phyloP scores from a whole-genome alignment of 2,113 vertebrate genomes.

The Lagenorhynchus albirostris region DNA sequence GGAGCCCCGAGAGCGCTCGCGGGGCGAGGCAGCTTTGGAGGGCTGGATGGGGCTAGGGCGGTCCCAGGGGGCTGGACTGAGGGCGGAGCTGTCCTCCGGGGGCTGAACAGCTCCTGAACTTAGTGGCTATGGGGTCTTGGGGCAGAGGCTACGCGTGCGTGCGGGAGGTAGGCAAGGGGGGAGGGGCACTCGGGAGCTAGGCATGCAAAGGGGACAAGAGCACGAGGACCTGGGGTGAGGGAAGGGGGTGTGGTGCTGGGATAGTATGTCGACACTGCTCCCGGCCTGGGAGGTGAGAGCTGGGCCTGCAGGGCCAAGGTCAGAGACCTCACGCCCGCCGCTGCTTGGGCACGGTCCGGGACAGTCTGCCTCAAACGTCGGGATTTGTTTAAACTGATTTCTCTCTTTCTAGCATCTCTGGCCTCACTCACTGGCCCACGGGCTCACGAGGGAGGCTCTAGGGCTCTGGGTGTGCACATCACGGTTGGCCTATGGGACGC shows the following conservation, averaged over 20 bases:
- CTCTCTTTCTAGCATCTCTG: neutral
- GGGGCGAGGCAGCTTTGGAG: neutral
- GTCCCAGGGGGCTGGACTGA: neutral
- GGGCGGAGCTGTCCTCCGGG: neutral
- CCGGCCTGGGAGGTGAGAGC: neutral
- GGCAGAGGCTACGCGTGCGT: neutral
- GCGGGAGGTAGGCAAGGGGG: neutral
- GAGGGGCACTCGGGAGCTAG: neutral
- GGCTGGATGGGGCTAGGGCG: neutral
- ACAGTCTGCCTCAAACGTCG: neutral
- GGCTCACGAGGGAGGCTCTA: neutral
- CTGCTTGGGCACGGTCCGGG: neutral
- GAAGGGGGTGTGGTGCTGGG: neutral
- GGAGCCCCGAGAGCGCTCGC: neutral
- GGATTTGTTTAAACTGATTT: neutral
- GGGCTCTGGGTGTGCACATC: neutral
- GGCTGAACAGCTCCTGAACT: neutral
- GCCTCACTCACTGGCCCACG: rapidly evolving
- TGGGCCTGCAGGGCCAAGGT: rapidly evolving
- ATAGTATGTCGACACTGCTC: rapidly evolving
- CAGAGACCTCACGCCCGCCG: neutral
- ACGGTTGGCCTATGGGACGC: neutral
- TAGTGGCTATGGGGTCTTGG: neutral
- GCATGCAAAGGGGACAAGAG: neutral
- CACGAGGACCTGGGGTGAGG: neutral